Evolutionary conservation across 2,113 vertebrate species (phyloP), one percentile per base, ranked within the genome.

Genomic region (Dicerorhinus sumatrensis): DNA sequence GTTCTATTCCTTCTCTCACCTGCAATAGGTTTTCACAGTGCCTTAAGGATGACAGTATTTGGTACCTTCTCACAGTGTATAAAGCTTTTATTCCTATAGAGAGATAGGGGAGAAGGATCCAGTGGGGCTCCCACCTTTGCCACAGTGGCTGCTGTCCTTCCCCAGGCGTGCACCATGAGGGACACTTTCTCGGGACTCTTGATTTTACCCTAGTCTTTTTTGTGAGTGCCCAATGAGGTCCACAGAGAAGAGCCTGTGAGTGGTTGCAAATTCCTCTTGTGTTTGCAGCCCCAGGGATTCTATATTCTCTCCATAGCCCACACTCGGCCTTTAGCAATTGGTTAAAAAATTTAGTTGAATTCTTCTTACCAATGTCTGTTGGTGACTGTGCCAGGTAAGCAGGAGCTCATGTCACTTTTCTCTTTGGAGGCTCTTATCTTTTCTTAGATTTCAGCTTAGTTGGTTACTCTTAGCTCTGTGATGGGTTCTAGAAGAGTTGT

Each of bases 241-340:
- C 51, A 54, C 25, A 27, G 36, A 82, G 62, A 77, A 77, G 51
- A 83, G 11, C 4, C 23, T 54, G 17, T 48, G n/a, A 86, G 65
- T 85, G 48, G 36, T 86, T 33, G 31, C 60, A 39, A 91, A 85
- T 91, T 91, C 39, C 58, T 88, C 46, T 81, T 87, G 20, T 91
- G 67, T 69, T 27, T 86, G 8, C 33, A 72, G 16, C 20, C 33
- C 8, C 23, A 73, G 36, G 46, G 20, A 4, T 79, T 72, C 72
- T 65, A 4, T 58, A n/a, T 39, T 70, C 60, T 93, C 39, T 92
- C 4, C 2, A 2, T 51, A 84, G 39, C 51, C 51, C 51, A 95
- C 33, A 18, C 29, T 51, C 20, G 48, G 16, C 42, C n/a, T n/a
- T 56, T 89, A 89, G 42, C 6, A 79, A 89, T 77, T 96, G 27